Evolutionary conservation across 2,888 invertebrate species (phyloP).

Genomic region (Polyommatus icarus): DNA sequence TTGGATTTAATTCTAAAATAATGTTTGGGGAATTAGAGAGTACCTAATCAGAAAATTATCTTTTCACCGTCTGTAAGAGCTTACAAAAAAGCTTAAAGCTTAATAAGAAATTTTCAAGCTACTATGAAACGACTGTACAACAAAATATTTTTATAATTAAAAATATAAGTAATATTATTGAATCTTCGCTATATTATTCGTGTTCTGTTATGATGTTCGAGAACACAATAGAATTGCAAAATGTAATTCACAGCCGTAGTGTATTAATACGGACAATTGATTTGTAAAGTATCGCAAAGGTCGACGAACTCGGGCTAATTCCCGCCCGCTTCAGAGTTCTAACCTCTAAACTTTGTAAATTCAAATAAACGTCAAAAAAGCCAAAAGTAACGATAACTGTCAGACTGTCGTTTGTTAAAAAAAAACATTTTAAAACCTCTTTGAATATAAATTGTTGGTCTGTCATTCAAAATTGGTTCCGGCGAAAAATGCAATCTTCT

Average conservation of each 20-base stretch:
- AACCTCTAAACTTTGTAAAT: background rate
- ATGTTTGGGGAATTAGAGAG: too few species aligned
- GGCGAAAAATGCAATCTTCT: background rate
- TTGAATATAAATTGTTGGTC: background rate
- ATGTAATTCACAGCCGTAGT: constrained; percentile 41
- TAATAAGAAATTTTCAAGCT: too few species aligned
- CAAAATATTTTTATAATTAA: background rate
- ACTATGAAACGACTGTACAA: too few species aligned
- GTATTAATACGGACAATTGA: constrained; percentile 54
- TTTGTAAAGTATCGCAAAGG: constrained; percentile 51
- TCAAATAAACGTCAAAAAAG: background rate
- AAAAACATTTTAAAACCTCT: background rate
- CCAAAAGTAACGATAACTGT: background rate
- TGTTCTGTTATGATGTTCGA: constrained; percentile 29
- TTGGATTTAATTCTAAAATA: too few species aligned
- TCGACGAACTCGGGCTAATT: constrained; percentile 50
- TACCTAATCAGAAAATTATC: too few species aligned
- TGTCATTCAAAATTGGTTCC: background rate
- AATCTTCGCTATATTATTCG: constrained; percentile 25
- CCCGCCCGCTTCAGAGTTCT: background rate
- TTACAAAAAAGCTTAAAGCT: too few species aligned
- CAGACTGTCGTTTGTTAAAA: background rate
- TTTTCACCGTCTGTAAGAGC: too few species aligned
- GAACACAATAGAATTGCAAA: constrained; percentile 19
- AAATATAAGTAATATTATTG: background rate